Base-by-base conservation (phyloP, 2,888 invertebrate species). In the Troilus luridus region DNA sequence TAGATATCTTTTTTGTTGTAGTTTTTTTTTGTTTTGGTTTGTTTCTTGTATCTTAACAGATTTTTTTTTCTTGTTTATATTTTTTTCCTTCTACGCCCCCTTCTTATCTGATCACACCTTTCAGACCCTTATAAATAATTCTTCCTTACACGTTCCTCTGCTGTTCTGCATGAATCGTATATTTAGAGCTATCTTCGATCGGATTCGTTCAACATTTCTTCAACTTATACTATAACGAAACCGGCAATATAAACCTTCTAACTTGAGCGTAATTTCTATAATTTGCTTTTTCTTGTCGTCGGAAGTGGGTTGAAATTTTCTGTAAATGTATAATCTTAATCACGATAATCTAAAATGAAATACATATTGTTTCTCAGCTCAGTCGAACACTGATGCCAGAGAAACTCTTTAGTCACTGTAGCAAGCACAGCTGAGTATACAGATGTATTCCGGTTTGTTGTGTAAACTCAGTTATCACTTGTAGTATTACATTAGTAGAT, bases 351-450 rank as follows among this genome's bases (percentile, higher is more conserved):
- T 1, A 1, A 41, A 77, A 14, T 19, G 27, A 72, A 77, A 77
- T 17, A 77, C 17, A 41, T 77, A n/a, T 41, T 77, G 1, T 41
- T 14, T 19, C 14, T 19, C 17, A 17, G 72, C 41, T 77, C 0
- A 7, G 24, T 24, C 0, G 41, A 19, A 41, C 6, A 77, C 41
- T 77, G 72, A 77, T 27, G 72, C 72, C 72, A 77, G 8, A 41
- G 7, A 77, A 77, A 72, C 12, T 7, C 12, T 17, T 17, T 9
- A 77, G 72, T 41, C 72, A 19, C 2, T 19, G 72, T 17, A 77
- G 27, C 72, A 77, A 77, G 72, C 72, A 77, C 72, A 77, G 72
- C 72, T 77, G 72, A 77, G 72, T 77, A 77, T 41, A 77, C 41
- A 77, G 5, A 19, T 41, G 72, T 77, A 77, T 77, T 77, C 72